These are phyloP conservation scores for Heliconius himera DNA, from an alignment of 1,140 invertebrate genomes.

Conservation along the genomic window DNA sequence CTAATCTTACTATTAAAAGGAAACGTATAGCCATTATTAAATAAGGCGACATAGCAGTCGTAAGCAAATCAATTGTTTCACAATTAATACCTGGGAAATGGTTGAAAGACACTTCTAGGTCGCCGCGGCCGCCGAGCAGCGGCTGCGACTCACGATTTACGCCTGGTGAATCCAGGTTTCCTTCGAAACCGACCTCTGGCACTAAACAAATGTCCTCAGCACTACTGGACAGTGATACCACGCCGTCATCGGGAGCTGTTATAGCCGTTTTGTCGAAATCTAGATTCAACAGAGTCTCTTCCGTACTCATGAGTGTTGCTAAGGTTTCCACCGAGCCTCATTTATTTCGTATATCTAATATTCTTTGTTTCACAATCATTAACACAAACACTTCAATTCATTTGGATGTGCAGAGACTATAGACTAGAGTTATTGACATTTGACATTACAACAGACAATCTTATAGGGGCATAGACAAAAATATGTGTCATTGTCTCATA, in stretches of 20 bases:
- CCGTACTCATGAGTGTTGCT: constrained; percentile 82
- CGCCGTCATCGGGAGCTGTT: constrained; percentile 79
- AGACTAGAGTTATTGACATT: constrained; percentile 48
- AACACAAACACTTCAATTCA: constrained; percentile 77
- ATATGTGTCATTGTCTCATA: not conserved
- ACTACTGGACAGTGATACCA: constrained; percentile 80
- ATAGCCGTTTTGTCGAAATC: constrained; percentile 78
- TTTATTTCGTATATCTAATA: constrained; percentile 74
- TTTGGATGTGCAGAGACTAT: constrained; percentile 64
- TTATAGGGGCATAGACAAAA: constrained; percentile 27
- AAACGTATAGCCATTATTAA: not conserved
- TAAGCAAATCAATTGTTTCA: constrained; percentile 8
- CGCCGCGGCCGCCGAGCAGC: constrained; percentile 90
- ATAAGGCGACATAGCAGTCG: constrained; percentile 5
- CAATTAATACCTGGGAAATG: constrained; percentile 88
- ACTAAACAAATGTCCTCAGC: constrained; percentile 86
- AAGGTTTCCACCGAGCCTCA: constrained; percentile 76
- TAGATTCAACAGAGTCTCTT: constrained; percentile 82
- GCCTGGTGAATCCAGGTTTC: constrained; percentile 88
- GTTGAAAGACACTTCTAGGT: constrained; percentile 89
- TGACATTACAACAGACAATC: constrained; percentile 39
- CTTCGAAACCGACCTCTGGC: constrained; percentile 85
- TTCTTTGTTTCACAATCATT: constrained; percentile 80
- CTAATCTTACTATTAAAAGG: not conserved
- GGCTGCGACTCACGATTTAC: constrained; percentile 94